Conservation (phyloP, 1,140 invertebrate species). For the Drosophila asahinai region DNA sequence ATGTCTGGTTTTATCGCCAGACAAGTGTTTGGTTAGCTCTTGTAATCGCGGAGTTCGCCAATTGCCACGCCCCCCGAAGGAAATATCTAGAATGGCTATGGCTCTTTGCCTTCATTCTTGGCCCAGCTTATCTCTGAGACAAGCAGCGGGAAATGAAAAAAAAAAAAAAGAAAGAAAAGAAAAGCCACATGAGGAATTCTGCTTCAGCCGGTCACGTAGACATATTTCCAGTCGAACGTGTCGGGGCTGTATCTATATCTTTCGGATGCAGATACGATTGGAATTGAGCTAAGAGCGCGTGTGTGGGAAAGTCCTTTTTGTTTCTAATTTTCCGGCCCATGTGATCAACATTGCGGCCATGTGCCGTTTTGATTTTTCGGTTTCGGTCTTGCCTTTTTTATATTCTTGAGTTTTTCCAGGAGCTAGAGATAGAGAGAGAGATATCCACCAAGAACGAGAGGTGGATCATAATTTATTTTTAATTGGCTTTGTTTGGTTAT, state of each 20-base stretch:
- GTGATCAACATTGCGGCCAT: slow-evolving; percentile 23
- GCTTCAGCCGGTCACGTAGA: slow-evolving; percentile 16
- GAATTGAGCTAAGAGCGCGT: background rate
- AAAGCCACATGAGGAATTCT: slow-evolving; percentile 11
- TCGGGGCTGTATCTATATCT: slow-evolving; percentile 6
- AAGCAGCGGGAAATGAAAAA: background rate
- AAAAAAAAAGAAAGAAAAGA: background rate
- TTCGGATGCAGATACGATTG: slow-evolving; percentile 12
- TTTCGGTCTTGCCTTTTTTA: background rate
- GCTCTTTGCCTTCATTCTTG: background rate
- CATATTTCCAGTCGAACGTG: slow-evolving; percentile 12
- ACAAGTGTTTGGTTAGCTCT: background rate
- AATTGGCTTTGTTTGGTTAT: slow-evolving; percentile 71
- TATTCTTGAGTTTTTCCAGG: slow-evolving; percentile 8
- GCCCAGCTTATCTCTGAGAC: background rate
- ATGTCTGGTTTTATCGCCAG: background rate
- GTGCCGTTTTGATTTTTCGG: slow-evolving; percentile 11
- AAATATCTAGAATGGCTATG: background rate
- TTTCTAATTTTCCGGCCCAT: slow-evolving; percentile 36
- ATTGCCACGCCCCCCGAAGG: background rate
- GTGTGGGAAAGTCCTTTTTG: slow-evolving; percentile 47
- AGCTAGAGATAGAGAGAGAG: slow-evolving; percentile 8
- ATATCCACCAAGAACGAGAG: slow-evolving; percentile 24
- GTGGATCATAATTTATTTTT: slow-evolving; percentile 79
- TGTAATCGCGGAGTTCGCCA: background rate